phyloP scores from a whole-genome alignment of 2,113 vertebrate genomes.

The Chaenogobius annularis region DNA sequence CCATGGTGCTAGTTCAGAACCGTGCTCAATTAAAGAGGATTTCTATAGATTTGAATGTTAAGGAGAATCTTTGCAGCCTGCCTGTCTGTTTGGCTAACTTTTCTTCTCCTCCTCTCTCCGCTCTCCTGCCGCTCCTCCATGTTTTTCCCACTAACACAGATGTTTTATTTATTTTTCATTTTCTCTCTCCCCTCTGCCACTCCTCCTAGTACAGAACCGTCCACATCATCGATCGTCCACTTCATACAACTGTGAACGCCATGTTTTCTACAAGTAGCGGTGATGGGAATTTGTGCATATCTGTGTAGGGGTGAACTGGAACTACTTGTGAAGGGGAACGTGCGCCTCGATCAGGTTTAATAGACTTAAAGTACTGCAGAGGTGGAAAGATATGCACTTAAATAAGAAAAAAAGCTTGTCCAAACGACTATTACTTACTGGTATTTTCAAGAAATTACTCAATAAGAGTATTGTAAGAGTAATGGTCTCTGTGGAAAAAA shows the following conservation, averaged over 20 bases:
- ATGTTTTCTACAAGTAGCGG: neutral
- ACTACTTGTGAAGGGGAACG: neutral
- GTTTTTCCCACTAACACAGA: neutral
- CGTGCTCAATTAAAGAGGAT: too few relatives aligned
- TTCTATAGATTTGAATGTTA: too few relatives aligned
- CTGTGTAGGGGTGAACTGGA: neutral
- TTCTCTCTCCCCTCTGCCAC: neutral
- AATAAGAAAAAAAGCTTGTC: neutral
- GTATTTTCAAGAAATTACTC: neutral
- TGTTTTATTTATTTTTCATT: conserved; percentile 12
- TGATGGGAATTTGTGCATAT: neutral
- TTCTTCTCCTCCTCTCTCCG: neutral
- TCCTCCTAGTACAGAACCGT: neutral
- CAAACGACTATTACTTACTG: neutral
- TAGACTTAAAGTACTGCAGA: neutral
- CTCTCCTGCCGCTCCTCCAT: neutral
- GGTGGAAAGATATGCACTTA: neutral
- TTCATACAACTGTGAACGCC: neutral
- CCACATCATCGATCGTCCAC: neutral
- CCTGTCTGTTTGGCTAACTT: neutral
- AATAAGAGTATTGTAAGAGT: too few relatives aligned
- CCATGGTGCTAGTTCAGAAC: too few relatives aligned
- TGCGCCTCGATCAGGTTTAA: neutral
- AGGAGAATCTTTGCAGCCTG: neutral
- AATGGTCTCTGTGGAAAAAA: neutral